These are phyloP conservation scores for Heliocidaris erythrogramma DNA, from an alignment of 35 echinoderm and acorn worm species.

Conservation along the genomic window DNA sequence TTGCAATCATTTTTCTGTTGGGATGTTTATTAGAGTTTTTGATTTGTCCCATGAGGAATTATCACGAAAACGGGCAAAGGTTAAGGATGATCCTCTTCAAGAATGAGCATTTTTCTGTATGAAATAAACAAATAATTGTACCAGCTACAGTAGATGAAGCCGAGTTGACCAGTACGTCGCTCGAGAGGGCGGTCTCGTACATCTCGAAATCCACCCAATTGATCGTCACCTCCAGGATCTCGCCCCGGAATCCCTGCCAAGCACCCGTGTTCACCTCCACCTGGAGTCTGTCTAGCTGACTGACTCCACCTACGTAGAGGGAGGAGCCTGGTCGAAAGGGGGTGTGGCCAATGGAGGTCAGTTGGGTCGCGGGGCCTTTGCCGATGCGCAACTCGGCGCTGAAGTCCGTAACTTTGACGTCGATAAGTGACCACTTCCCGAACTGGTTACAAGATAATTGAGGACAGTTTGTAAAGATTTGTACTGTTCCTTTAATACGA, in stretches of 20 bases:
- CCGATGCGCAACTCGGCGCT: constrained; percentile 51
- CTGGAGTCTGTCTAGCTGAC: neutral
- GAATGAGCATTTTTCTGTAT: no score
- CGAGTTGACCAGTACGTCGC: constrained; percentile 49
- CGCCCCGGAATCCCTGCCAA: constrained; percentile 30
- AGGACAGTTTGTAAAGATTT: neutral
- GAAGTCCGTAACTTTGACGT: neutral
- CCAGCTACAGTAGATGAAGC: constrained; percentile 61
- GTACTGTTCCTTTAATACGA: neutral
- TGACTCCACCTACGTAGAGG: constrained; percentile 41
- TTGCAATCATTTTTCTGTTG: no score
- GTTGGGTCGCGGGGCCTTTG: constrained; percentile 56
- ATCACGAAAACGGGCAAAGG: no score
- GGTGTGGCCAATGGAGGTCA: constrained; percentile 27
- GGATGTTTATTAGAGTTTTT: no score
- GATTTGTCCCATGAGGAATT: no score
- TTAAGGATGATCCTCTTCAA: no score
- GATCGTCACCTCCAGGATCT: constrained; percentile 64
- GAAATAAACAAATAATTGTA: constrained; percentile 1
- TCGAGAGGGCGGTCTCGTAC: constrained; percentile 48
- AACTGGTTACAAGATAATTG: constrained; percentile 18
- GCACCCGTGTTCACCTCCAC: neutral
- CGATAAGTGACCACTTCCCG: constrained; percentile 43
- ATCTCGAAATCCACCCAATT: constrained; percentile 53
- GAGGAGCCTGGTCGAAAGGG: neutral